These are phyloP conservation scores for Rhyacophila brunnea DNA, from an alignment of 1,140 invertebrate species.

Conservation along the genomic window DNA sequence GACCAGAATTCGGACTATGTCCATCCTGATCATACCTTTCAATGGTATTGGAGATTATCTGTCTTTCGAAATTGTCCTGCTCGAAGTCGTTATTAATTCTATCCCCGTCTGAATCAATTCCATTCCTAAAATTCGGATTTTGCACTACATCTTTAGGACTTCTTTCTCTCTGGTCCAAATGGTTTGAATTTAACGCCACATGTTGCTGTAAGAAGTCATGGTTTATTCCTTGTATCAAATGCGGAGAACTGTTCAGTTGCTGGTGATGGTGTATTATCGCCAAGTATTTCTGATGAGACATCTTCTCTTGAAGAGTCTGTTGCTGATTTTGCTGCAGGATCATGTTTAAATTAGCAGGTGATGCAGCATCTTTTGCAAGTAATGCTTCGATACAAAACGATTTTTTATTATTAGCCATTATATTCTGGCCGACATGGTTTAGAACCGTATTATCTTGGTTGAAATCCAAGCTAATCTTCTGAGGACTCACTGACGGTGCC, in stretches of 20 bases:
- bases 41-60: conserved; percentile 50
- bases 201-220: conserved; percentile 11
- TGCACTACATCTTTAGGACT: neutral
- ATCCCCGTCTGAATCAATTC: conserved; percentile 4
- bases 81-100: conserved; percentile 22
- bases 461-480: neutral
- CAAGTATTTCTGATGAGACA: conserved; percentile 50
- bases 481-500: conserved; percentile 1
- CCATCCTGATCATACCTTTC: conserved; percentile 38
- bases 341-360: neutral
- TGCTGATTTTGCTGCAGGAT: conserved; percentile 36
- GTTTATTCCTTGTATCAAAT: conserved; percentile 43
- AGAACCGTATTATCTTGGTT: conserved; percentile 22
- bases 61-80: conserved; percentile 39
- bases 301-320: conserved; percentile 42
- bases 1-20: conserved; percentile 42
- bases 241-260: conserved; percentile 46
- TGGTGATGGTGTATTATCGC: conserved; percentile 49
- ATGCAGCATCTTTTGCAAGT: conserved; percentile 42
- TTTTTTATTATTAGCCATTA: conserved; percentile 40
- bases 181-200: neutral
- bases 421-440: conserved; percentile 17
- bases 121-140: conserved; percentile 1
- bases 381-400: conserved; percentile 53
- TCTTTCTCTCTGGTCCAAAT: neutral